These are phyloP conservation scores for Dasyornis broadbenti DNA, from an alignment of 2,113 vertebrate genomes.

Conservation along the genomic window DNA sequence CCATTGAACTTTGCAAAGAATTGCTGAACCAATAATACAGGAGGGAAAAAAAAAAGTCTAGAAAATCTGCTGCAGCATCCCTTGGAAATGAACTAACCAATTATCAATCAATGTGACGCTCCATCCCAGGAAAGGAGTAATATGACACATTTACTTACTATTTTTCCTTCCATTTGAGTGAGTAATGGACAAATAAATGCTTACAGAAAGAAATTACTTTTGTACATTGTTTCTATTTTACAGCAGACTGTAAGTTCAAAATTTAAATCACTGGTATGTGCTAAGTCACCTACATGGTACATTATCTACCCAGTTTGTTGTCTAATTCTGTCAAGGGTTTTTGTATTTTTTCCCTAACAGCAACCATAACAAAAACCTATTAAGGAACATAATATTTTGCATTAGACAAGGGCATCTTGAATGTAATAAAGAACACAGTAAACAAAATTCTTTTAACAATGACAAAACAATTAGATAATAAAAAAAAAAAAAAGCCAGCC, in stretches of 20 bases:
- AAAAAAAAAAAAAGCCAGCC: neutral
- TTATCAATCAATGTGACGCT: neutral
- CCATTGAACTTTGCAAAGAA: conserved; percentile 70
- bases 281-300: conserved; percentile 40
- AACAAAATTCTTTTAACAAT: conserved; percentile 4
- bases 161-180: neutral
- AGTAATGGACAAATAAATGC: neutral
- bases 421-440: neutral
- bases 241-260: neutral
- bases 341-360: neutral
- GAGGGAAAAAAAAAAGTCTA: neutral
- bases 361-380: conserved; percentile 20
- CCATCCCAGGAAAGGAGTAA: neutral
- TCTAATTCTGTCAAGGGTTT: neutral
- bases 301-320: conserved; percentile 17
- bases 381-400: neutral
- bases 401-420: conserved; percentile 22
- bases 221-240: neutral
- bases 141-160: neutral
- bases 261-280: neutral
- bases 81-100: conserved; percentile 47
- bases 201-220: neutral
- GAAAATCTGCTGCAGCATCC: neutral
- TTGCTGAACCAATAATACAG: conserved; percentile 52
- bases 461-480: neutral